Percentiles rank a stretch among this genome's conserved stretches.
phyloP scores from a whole-genome alignment of 2,113 vertebrate genomes.

The Orthonyx spaldingii region DNA sequence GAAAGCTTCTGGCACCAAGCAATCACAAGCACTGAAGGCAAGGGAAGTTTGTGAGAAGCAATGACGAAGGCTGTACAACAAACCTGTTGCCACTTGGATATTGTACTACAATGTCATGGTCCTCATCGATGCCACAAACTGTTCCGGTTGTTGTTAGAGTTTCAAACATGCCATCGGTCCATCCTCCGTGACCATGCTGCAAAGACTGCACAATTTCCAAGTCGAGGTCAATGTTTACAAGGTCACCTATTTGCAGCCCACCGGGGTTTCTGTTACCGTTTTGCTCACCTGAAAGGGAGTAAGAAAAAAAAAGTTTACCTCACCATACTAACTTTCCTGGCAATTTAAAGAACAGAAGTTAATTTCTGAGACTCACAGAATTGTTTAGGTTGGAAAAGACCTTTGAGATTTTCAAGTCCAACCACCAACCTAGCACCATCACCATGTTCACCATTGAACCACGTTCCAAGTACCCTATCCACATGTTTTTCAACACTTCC shows the following conservation, averaged over 20 bases:
- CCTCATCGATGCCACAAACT: conserved; percentile 97
- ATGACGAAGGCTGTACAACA: not conserved
- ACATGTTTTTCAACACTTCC: not conserved
- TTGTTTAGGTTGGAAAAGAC: not conserved
- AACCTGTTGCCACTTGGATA: conserved; percentile 98
- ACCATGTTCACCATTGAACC: not conserved
- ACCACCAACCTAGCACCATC: not conserved
- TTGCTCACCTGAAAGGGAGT: conserved; percentile 84
- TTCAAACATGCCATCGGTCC: conserved; percentile 99
- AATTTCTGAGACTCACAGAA: not conserved
- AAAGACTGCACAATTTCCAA: conserved; percentile 98
- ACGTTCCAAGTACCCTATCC: not conserved
- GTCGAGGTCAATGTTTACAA: conserved; percentile 98
- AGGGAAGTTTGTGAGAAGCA: not conserved
- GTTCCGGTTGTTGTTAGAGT: conserved; percentile 98
- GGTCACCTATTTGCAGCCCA: conserved; percentile 93
- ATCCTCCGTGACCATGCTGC: conserved; percentile 97
- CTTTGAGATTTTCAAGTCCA: not conserved
- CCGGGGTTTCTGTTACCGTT: conserved; percentile 98
- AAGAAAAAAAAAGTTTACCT: not conserved
- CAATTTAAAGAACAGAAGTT: not conserved
- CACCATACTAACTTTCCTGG: not conserved
- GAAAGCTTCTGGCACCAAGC: not conserved
- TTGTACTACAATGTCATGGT: conserved; percentile 98
- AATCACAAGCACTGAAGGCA: not conserved